These are phyloP conservation scores for Micrastur ruficollis DNA, from an alignment of 2,797 vertebrate species.

Conservation along the genomic window DNA sequence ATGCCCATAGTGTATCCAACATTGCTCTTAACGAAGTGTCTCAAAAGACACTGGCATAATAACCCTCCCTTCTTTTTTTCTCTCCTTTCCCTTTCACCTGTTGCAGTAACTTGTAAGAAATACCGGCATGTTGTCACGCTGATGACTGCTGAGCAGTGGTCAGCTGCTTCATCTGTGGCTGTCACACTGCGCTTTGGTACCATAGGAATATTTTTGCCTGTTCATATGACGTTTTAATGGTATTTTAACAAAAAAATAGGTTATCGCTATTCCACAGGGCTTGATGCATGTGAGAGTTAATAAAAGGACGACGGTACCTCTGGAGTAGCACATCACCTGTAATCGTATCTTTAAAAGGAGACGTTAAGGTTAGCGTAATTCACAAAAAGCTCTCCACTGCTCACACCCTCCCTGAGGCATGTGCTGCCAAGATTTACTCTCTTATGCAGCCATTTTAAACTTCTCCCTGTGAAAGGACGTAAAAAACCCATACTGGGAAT, in stretches of 20 bases:
- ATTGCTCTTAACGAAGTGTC: neutral
- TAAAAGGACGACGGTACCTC: neutral
- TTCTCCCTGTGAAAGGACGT: neutral
- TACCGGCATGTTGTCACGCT: rapidly evolving
- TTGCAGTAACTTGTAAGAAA: neutral
- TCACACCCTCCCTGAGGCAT: neutral
- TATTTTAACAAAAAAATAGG: neutral
- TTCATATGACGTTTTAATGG: neutral
- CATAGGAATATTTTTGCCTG: neutral
- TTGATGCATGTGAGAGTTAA: neutral
- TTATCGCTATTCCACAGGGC: neutral
- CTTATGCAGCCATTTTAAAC: neutral
- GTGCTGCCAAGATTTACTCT: neutral
- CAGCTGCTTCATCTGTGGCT: neutral
- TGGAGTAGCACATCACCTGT: neutral
- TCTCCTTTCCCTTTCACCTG: neutral
- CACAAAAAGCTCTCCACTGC: neutral
- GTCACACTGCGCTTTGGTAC: neutral
- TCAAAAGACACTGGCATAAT: neutral
- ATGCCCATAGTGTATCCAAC: neutral
- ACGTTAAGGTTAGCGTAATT: neutral
- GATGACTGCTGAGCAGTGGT: neutral
- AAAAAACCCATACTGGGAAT: neutral
- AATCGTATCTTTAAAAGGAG: neutral
- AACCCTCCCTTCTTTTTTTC: neutral